Evolutionary conservation across 1,140 invertebrate genomes (phyloP), one percentile per base, ranked within the genome.

Genomic region (Acromyrmex heyeri): DNA sequence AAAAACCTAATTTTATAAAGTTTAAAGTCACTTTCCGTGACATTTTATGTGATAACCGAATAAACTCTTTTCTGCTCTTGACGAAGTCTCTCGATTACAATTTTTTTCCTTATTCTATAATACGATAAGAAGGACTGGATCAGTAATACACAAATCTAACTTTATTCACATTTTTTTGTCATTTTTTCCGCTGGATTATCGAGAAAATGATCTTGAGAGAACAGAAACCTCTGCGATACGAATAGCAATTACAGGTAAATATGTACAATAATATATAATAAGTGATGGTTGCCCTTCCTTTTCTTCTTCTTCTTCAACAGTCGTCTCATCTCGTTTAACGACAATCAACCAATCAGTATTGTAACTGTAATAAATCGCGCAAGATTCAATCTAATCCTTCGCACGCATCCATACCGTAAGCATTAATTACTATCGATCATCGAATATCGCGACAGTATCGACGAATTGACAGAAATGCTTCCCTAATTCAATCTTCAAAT

Each of bases 101-200:
- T 57, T 2, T 57, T 38, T 44, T 69, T 55, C 2, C 48, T 79
- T 87, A 82, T 67, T 67, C 44, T 70, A 57, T 5, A n/a, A 6
- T 67, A 21, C 50, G 62, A 83, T 18, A 86, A 21, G 48, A 70
- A 27, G 50, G 55, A 27, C 27, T 77, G 24, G 72, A 85, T 92
- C 89, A 93, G 92, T 93, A 92, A 93, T 93, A 93, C 93, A 93
- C 92, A 93, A 93, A 93, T 93, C 93, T 93, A 93, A 93, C 91
- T 93, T 93, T 93, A 92, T 93, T 89, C 90, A 90, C 88, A 92
- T 86, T 90, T 88, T 90, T 90, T 87, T 65, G 21, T 61, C 53
- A n/a, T 86, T 86, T 90, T 91, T 88, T 90, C 88, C 90, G 90
- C 86, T 87, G 90, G 91, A 92, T 91, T 67, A 83, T 83, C 78